These are phyloP conservation scores for Lasiurus borealis DNA, from an alignment of 2,113 vertebrate genomes.

Conservation along the genomic window DNA sequence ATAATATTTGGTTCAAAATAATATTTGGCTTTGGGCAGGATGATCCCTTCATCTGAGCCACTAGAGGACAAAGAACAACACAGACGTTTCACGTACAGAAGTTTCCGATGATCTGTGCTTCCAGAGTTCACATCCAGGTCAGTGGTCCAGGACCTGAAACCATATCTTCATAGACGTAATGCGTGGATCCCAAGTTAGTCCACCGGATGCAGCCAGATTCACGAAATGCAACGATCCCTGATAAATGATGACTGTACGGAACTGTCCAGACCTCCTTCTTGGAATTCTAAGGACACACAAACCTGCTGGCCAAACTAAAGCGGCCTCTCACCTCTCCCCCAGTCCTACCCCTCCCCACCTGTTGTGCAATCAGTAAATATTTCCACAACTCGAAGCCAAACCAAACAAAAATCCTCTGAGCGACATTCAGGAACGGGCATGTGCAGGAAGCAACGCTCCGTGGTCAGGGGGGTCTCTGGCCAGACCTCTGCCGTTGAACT, in stretches of 20 bases:
- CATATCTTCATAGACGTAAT: not conserved
- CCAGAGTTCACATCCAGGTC: not conserved
- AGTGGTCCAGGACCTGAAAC: not conserved
- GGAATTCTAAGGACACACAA: not conserved
- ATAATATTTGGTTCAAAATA: no score
- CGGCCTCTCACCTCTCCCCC: not conserved
- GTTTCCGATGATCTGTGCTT: not conserved
- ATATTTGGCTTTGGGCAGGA: not conserved
- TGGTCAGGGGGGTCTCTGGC: not conserved
- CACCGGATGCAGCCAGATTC: not conserved
- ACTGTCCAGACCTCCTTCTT: not conserved
- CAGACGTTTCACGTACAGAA: not conserved
- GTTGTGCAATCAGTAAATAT: not conserved
- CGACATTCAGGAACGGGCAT: not conserved
- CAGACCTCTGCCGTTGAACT: not conserved
- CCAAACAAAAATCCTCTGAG: not conserved
- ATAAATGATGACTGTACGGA: not conserved
- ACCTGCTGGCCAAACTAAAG: not conserved
- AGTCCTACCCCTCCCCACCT: not conserved
- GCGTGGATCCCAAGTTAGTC: not conserved
- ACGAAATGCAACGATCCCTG: not conserved
- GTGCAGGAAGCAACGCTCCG: not conserved
- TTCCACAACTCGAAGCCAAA: not conserved
- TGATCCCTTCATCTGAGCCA: not conserved
- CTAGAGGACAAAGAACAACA: not conserved